Percentiles rank a stretch among this genome's conserved stretches.
Evolutionary conservation across 2,888 invertebrate genomes (phyloP).

Genomic region (Saturnia japonica): DNA sequence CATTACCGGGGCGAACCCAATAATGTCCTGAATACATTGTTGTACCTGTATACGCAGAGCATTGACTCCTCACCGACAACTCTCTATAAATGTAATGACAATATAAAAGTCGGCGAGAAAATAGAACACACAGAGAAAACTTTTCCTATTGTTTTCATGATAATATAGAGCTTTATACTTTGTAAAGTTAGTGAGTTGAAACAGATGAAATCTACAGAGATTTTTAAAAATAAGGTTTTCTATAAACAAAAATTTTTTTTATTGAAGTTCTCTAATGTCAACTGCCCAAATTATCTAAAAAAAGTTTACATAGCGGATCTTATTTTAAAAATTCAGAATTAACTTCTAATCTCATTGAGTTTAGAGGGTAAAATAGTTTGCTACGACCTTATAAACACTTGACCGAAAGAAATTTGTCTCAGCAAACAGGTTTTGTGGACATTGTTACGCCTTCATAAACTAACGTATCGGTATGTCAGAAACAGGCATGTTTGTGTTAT

Average conservation of each 20-base stretch:
- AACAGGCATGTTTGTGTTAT: neutral
- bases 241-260: neutral
- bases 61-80: too few species aligned
- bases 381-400: neutral
- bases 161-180: neutral
- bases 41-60: too few species aligned
- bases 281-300: neutral
- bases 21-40: too few species aligned
- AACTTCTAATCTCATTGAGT: neutral
- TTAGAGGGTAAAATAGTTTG: neutral
- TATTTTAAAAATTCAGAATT: neutral
- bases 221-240: neutral
- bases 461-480: neutral
- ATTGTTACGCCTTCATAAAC: constrained; percentile 32
- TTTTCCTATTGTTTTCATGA: neutral
- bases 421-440: constrained; percentile 58
- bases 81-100: too few species aligned
- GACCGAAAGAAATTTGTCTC: constrained; percentile 43
- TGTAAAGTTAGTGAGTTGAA: neutral
- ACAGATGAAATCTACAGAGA: neutral
- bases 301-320: neutral
- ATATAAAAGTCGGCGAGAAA: neutral
- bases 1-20: too few species aligned
- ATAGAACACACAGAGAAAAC: neutral
- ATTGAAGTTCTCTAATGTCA: neutral